These are phyloP conservation scores for Melopsittacus undulatus DNA, from an alignment of 2,797 vertebrate species.

Conservation along the genomic window DNA sequence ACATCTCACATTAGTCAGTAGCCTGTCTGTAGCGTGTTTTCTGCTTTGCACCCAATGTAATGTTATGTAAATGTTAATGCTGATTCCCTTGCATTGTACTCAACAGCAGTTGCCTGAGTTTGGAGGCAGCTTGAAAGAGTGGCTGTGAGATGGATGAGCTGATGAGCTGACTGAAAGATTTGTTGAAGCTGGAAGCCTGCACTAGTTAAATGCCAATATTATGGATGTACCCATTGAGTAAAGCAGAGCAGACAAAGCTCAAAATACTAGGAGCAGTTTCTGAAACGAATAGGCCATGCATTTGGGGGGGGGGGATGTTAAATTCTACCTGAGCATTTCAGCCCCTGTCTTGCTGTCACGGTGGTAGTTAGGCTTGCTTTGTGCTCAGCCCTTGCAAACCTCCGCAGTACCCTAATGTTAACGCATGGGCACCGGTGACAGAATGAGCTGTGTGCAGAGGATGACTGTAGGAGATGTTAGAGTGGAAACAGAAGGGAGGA, in stretches of 20 bases:
- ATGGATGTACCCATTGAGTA: neutral
- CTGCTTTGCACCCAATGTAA: neutral
- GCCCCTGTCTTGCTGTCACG: neutral
- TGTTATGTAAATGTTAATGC: neutral
- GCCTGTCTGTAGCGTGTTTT: accelerated
- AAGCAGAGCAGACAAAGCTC: neutral
- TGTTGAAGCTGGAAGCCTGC: neutral
- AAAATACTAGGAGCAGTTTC: neutral
- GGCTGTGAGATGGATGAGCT: neutral
- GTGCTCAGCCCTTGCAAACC: neutral
- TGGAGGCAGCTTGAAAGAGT: neutral
- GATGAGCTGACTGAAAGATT: neutral
- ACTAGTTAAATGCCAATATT: neutral
- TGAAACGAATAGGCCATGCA: neutral
- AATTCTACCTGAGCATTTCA: neutral
- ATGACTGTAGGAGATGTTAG: neutral
- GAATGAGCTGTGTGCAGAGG: neutral
- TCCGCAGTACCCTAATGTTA: neutral
- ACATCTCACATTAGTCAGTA: accelerated
- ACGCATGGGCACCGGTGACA: neutral
- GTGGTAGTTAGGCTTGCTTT: neutral
- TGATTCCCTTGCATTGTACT: neutral
- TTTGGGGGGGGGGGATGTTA: accelerated
- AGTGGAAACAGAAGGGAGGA: neutral
- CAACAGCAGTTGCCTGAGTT: neutral